Evolutionary conservation across 2,888 invertebrate species (phyloP).

Genomic region (Operophtera brumata): DNA sequence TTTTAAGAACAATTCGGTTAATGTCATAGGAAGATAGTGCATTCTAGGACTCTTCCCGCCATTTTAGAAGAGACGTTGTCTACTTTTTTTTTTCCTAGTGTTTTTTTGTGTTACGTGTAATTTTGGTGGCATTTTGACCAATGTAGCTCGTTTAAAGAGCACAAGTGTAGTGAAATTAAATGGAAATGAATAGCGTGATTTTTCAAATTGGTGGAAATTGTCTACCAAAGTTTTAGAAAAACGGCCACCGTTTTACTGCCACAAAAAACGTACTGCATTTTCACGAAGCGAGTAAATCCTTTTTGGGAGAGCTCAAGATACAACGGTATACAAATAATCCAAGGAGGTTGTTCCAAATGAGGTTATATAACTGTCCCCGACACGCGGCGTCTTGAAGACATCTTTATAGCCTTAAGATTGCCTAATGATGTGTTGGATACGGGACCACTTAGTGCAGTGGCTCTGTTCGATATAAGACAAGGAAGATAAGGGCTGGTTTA

Average conservation of each 20-base stretch:
- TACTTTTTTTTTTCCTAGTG: too few species aligned
- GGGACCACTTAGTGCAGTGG: conserved; percentile 17
- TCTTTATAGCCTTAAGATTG: conserved; percentile 33
- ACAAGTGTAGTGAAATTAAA: too few species aligned
- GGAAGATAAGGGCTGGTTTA: background rate
- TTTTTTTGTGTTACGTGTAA: too few species aligned
- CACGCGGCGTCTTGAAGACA: conserved; percentile 45
- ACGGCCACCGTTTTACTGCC: too few species aligned
- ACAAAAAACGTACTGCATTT: background rate
- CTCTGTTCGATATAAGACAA: conserved; percentile 18
- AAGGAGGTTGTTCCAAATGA: conserved; percentile 48
- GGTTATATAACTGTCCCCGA: conserved; percentile 61
- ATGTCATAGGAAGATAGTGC: background rate
- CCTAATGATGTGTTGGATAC: conserved; percentile 23
- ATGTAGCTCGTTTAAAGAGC: too few species aligned
- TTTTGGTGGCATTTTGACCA: too few species aligned
- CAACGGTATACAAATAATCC: conserved; percentile 38
- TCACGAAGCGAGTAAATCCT: background rate
- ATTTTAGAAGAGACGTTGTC: background rate
- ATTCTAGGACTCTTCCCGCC: too few species aligned
- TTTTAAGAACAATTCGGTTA: background rate
- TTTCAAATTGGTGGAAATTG: too few species aligned
- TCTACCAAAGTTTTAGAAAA: too few species aligned
- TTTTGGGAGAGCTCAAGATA: conserved; percentile 33
- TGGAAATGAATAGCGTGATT: too few species aligned